Base-by-base conservation (phyloP, 2,113 vertebrate species). In the Ceuthmochares aereus region DNA sequence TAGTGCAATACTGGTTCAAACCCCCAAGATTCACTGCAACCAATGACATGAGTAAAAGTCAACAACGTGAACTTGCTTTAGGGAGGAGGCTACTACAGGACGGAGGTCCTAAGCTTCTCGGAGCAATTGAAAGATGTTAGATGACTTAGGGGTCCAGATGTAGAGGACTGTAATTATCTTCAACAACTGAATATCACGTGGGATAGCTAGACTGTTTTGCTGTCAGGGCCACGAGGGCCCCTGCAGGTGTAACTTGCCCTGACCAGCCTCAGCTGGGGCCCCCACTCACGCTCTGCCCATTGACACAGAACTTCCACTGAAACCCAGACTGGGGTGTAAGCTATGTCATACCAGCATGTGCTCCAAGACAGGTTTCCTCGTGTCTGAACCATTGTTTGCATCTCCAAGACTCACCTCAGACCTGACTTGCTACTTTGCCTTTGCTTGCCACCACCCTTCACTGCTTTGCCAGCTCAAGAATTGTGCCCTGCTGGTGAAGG, bases 301-400 rank as follows among this genome's bases (percentile, higher is more conserved):
- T 42, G 58, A 47, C 30, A 14, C 26, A 47, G 68, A n/a, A 77
- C 26, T n/a, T 64, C 20, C 30, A 5, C 6, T 47, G 42, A 11
- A 25, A 47, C 29, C 45, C 2, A 2, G 43, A 29, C 13, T 40
- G 0, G 0, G 26, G 7, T 27, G 7, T 47, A n/a, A 89, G 42
- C 29, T 63, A 3, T 19, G 34, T 47, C 27, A 15, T 4, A 86
- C 76, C 3, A 15, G 18, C 11, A 13, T 59, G 22, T 30, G 62
- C 62, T 72, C 58, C 68, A 2, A 2, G 60, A 9, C 23, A 59
- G 26, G 20, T 47, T 49, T 32, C 30, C 29, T 55, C 49, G 17
- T 22, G 7, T 25, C 60, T 79, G 67, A 56, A 25, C 45, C 58
- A 7, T 51, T 84, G 49, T 67, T 47, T 54, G 17, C 20, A 34